Evolutionary conservation across 2,113 vertebrate genomes (phyloP), one percentile per base, ranked within the genome.

Genomic region (Anguilla japonica): DNA sequence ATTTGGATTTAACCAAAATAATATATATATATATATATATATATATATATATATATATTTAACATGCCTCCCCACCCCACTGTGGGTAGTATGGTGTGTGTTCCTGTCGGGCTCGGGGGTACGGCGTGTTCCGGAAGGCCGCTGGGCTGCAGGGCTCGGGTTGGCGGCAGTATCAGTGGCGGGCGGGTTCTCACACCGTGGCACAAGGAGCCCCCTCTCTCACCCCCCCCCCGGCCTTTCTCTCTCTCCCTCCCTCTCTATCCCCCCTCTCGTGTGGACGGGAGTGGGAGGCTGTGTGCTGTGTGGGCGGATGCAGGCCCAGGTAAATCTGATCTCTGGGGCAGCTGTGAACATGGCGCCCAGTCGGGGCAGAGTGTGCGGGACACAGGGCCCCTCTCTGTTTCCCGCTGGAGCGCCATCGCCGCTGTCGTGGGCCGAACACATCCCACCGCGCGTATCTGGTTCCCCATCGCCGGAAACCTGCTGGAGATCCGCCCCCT

Each of bases 381-480:
- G 89, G 88, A 90, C 86, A 90, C 86, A 1, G 67, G 50, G 50
- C 50, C 50, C 50, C 50, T 90, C 91, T 93, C 94, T 95, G 93
- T 94, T 90, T 89, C 84, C 83, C 2, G 43, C 43, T 8, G 43
- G 43, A 8, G 43, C 43, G 50, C 0, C 1, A 53, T 53, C 50
- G 7, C 7, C 9, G 50, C 13, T 53, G 83, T 20, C 90, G 87
- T 89, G 85, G 91, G 93, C 86, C 90, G 93, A 93, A 84, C 11
- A 90, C 93, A 93, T 94, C 94, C 93, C n/a, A 75, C n/a, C n/a
- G n/a, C 71, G 11, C n/a, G 1, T 34, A 75, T 75, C n/a, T 75
- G 92, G 93, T 92, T 92, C 89, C 86, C 94, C 92, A 95, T 93
- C 91, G 91, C 92, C 8, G 84, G 83, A 83, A 81, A 90, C 92